phyloP scores from a whole-genome alignment of 1,140 invertebrate species.

The Trachelipus rathkii region DNA sequence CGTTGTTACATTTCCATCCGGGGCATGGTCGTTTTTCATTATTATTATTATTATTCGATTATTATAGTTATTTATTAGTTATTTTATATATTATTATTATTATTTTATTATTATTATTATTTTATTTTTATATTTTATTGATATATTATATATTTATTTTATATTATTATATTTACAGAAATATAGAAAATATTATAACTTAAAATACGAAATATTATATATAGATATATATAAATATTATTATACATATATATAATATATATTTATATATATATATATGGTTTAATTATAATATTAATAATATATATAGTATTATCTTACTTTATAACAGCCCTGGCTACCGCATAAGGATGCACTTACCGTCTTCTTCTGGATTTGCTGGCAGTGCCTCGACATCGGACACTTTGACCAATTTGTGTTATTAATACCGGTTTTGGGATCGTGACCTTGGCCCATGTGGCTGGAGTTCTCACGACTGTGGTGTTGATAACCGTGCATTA shows the following conservation, averaged over 20 bases:
- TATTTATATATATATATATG: not conserved
- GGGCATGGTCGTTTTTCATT: constrained; percentile 22
- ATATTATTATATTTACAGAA: too few relatives aligned
- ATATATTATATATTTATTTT: too few relatives aligned
- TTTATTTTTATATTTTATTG: too few relatives aligned
- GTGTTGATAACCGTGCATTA: too few relatives aligned
- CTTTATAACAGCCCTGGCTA: constrained; percentile 64
- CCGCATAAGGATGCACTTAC: constrained; percentile 70
- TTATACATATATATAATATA: not conserved
- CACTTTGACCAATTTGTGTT: constrained; percentile 60
- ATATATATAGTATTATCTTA: not conserved
- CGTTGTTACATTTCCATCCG: constrained; percentile 27
- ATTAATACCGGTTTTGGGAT: not conserved
- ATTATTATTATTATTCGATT: too few relatives aligned
- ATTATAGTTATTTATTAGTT: too few relatives aligned
- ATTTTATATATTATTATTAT: too few relatives aligned
- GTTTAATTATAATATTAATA: not conserved
- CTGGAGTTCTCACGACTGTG: too few relatives aligned
- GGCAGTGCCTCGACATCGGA: constrained; percentile 58
- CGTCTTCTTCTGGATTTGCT: constrained; percentile 60
- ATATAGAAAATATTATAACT: too few relatives aligned
- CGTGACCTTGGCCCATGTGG: too few relatives aligned
- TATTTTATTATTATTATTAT: too few relatives aligned
- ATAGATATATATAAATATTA: not conserved
- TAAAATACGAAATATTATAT: too few relatives aligned